Evolutionary conservation across 2,113 vertebrate genomes (phyloP), one percentile per base, ranked within the genome.

Genomic region (Eurypyga helias): DNA sequence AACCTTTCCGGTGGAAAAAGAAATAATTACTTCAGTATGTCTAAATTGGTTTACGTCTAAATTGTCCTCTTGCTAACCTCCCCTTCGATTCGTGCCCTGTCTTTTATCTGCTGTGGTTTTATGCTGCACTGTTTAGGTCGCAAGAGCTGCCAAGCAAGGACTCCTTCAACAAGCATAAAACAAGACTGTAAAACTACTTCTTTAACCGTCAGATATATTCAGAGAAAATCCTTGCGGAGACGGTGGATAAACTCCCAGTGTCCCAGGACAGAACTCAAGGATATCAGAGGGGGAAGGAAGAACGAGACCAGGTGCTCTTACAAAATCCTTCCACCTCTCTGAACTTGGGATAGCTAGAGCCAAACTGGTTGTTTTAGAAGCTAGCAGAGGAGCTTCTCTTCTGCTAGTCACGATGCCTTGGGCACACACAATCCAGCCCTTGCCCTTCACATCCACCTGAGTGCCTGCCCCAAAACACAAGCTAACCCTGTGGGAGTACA

Each of bases 121-220:
- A 73, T 87, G 86, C 84, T 84, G 67, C 57, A 52, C 81, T 95
- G 87, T 90, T 95, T 67, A 84, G 69, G 60, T 17, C 83, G 45
- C 65, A 91, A 89, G 69, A 57, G 23, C 48, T 93, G 85, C 33
- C 72, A 70, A 43, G 26, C 34, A 81, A 76, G 34, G 54, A 54
- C 67, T 49, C 28, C 64, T 46, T 45, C 73, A 6, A 2, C 33
- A 84, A 61, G 41, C 12, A 1, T 24, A 60, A 81, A 46, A 70
- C 64, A 51, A 87, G 66, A 52, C 33, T 38, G 26, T 64, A 89
- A 81, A 92, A 65, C 8, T 23, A 52, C 48, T 51, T 55, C 58
- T 70, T 79, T 26, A 72, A n/a, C 83, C 60, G 31, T 49, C 23
- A 87, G n/a, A 67, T 38, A 15, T 15, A 46, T n/a, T 48, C 3